These are phyloP conservation scores for Noctua pronuba DNA, from an alignment of 2,888 invertebrate species.

Conservation along the genomic window DNA sequence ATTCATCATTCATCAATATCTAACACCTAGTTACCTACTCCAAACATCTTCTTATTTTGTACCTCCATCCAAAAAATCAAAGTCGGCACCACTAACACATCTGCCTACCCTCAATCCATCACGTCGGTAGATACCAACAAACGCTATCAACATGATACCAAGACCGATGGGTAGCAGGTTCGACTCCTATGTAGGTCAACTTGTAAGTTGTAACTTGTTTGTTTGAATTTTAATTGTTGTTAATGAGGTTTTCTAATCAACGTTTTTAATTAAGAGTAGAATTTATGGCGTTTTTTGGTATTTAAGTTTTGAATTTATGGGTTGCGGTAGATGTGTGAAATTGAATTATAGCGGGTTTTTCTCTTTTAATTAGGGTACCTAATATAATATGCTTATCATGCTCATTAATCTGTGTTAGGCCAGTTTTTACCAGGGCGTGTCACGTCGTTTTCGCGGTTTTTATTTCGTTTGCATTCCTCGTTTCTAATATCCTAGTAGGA, in stretches of 20 bases:
- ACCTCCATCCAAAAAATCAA: background rate
- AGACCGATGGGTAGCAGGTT: conserved; percentile 52
- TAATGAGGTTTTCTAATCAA: conserved; percentile 50
- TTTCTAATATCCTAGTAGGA: background rate
- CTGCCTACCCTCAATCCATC: conserved; percentile 47
- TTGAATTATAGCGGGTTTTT: conserved; percentile 5
- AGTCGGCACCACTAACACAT: conserved; percentile 20
- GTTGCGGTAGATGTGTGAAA: conserved; percentile 21
- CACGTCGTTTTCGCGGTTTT: background rate
- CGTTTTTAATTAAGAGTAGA: conserved; percentile 45
- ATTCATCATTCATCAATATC: background rate
- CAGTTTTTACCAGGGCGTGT: background rate
- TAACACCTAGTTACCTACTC: background rate
- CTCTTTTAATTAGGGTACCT: background rate
- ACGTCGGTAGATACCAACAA: conserved; percentile 59
- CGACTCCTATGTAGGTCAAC: conserved; percentile 45
- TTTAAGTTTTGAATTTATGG: conserved; percentile 40
- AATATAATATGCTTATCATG: conserved; percentile 15
- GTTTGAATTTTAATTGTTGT: conserved; percentile 56
- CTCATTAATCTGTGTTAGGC: conserved; percentile 8
- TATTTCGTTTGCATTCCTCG: background rate
- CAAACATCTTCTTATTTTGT: conserved; percentile 8
- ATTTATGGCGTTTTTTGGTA: conserved; percentile 42
- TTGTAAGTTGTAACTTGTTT: no score
- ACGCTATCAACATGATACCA: conserved; percentile 55